Conservation (phyloP, 2,113 vertebrate species). For the Catagonus wagneri region DNA sequence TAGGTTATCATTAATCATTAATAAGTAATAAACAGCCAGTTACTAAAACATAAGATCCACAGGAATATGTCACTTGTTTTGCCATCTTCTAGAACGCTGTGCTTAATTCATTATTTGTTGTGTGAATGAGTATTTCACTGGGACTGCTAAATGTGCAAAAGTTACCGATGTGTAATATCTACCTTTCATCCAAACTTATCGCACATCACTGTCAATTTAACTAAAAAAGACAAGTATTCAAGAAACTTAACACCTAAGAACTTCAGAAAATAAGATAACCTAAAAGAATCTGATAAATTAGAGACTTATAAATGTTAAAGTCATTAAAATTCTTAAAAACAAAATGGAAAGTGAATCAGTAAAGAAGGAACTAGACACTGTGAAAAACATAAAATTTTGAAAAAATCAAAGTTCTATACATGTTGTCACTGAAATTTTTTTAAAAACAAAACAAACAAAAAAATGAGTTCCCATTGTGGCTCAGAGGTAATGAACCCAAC, state of each 20-base stretch:
- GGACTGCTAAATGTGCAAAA: slow-evolving; percentile 32
- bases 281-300: slow-evolving; percentile 35
- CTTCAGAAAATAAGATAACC: neutral
- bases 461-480: too few species aligned
- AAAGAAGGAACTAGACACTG: neutral
- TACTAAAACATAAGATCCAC: slow-evolving; percentile 24
- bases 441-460: neutral
- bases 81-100: neutral
- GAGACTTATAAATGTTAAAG: neutral
- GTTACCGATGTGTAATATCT: neutral
- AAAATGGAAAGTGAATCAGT: neutral
- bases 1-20: slow-evolving; percentile 41
- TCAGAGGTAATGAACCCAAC: too few species aligned
- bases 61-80: slow-evolving; percentile 3
- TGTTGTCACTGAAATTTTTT: neutral
- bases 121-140: neutral
- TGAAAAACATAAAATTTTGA: neutral
- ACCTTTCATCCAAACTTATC: neutral
- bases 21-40: neutral
- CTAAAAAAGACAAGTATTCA: neutral
- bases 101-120: neutral
- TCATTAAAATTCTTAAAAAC: slow-evolving; percentile 17
- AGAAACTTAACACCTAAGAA: neutral
- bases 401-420: slow-evolving; percentile 25
- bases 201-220: neutral